These are phyloP conservation scores for Xenopus petersii DNA, from an alignment of 2,797 vertebrate genomes.

Conservation along the genomic window DNA sequence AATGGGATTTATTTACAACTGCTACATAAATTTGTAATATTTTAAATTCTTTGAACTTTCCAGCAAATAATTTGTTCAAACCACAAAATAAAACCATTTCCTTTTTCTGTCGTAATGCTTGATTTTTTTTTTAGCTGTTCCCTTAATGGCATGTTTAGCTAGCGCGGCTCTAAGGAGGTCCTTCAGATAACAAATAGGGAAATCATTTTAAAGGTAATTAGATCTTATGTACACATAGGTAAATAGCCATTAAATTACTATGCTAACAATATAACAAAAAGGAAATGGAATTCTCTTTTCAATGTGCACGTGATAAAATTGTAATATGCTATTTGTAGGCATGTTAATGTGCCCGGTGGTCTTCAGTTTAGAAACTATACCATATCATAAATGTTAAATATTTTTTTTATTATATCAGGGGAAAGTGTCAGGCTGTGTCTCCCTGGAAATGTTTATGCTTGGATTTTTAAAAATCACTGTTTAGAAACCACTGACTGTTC, in stretches of 20 bases:
- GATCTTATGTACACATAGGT: conserved; percentile 35
- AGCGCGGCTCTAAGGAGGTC: conserved; percentile 32
- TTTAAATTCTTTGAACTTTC: conserved; percentile 44
- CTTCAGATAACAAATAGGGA: conserved; percentile 44
- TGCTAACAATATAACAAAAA: conserved; percentile 13
- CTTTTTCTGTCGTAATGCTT: conserved; percentile 34
- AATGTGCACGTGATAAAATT: no score
- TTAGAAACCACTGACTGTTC: no score
- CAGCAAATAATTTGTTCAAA: conserved; percentile 38
- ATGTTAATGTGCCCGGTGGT: no score
- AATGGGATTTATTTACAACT: conserved; percentile 47
- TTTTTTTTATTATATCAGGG: no score
- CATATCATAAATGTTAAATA: no score
- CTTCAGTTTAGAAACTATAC: no score
- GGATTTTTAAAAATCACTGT: no score
- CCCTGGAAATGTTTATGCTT: no score
- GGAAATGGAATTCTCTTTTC: no score
- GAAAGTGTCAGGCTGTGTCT: no score
- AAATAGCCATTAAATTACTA: conserved; percentile 45
- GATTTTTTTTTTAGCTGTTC: conserved; percentile 27
- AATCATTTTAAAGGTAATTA: conserved; percentile 44
- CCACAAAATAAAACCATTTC: conserved; percentile 49
- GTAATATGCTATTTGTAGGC: no score
- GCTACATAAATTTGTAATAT: conserved; percentile 23
- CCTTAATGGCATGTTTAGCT: conserved; percentile 43